Evolutionary conservation across 2,113 vertebrate genomes (phyloP).

Genomic region (Apodemus speciosus): DNA sequence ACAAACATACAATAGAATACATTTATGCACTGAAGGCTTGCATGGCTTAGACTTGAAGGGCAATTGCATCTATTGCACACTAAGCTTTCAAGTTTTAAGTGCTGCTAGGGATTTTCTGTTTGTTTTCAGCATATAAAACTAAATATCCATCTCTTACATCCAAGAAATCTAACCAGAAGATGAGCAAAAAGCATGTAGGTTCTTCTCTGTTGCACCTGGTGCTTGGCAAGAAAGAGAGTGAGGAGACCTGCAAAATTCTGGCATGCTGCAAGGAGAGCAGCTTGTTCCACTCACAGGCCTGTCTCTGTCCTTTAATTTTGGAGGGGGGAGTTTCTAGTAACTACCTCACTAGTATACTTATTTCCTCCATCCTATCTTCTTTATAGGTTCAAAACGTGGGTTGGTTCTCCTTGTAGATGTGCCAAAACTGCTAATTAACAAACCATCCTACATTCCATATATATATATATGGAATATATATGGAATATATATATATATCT

Average conservation of each 20-base stretch:
- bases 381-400: background rate
- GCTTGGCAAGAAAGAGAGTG: no score
- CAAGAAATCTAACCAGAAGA: background rate
- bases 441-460: background rate
- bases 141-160: background rate
- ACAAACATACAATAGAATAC: background rate
- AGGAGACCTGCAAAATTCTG: background rate
- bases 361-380: background rate
- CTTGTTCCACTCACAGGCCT: background rate
- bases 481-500: background rate
- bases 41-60: background rate
- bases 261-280: no score
- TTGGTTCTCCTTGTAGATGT: background rate
- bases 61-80: background rate
- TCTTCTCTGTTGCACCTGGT: background rate
- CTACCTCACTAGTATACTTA: background rate
- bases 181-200: background rate
- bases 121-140: slow-evolving; percentile 12
- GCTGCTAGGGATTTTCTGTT: background rate
- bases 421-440: background rate
- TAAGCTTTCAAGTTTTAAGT: background rate
- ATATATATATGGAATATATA: no score
- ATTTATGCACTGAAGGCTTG: background rate
- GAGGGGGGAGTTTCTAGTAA: background rate
- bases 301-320: background rate